phyloP scores from a whole-genome alignment of 2,797 vertebrate genomes.

The Chromis chromis region DNA sequence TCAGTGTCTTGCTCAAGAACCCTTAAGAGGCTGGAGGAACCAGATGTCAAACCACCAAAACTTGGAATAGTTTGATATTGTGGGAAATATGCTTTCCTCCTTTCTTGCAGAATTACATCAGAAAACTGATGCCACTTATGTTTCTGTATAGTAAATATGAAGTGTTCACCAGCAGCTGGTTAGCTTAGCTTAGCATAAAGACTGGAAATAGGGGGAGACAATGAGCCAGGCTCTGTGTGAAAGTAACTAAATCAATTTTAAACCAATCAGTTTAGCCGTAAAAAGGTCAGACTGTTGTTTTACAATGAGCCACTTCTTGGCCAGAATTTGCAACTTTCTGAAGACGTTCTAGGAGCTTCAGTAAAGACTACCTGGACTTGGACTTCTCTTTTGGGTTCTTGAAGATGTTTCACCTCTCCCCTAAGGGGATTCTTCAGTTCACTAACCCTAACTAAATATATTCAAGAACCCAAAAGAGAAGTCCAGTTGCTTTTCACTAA shows the following conservation, averaged over 20 bases:
- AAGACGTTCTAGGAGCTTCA: too few species aligned
- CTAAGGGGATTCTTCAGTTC: too few species aligned
- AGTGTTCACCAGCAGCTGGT: not conserved
- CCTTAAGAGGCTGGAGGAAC: not conserved
- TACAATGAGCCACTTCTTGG: not conserved
- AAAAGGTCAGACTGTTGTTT: not conserved
- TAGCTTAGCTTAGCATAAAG: not conserved
- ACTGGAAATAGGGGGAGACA: not conserved
- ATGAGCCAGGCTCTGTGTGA: too few species aligned
- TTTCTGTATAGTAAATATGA: not conserved
- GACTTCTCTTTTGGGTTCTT: too few species aligned
- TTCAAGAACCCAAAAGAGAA: too few species aligned
- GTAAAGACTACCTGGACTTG: too few species aligned
- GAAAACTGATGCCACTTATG: not conserved
- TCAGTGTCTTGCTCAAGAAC: constrained; percentile 7
- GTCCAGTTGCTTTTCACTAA: too few species aligned
- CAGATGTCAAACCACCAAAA: constrained; percentile 1
- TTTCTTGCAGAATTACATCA: not conserved
- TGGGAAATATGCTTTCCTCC: not conserved
- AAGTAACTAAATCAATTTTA: not conserved
- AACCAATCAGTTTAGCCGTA: not conserved
- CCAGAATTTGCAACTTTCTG: not conserved
- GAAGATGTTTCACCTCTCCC: too few species aligned
- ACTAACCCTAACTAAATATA: too few species aligned
- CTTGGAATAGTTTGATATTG: not conserved